phyloP scores from a whole-genome alignment of 2,113 vertebrate genomes.

The Pandion haliaetus region DNA sequence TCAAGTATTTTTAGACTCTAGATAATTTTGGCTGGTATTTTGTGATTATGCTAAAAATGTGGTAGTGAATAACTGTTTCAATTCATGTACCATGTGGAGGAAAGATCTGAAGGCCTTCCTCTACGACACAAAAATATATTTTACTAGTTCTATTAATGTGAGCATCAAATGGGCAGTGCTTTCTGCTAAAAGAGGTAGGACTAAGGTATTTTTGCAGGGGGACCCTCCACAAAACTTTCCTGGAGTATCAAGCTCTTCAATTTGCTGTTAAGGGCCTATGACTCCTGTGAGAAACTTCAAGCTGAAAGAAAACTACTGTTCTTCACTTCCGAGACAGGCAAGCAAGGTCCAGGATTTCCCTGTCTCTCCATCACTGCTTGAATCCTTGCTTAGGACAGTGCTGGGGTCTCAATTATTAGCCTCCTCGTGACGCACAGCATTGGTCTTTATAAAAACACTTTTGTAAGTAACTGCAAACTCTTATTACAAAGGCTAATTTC shows the following conservation, averaged over 20 bases:
- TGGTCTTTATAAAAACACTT: constrained; percentile 1
- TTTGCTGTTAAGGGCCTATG: background rate
- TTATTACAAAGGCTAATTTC: constrained; percentile 14
- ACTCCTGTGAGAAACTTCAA: background rate
- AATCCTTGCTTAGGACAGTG: background rate
- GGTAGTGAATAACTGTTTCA: constrained; percentile 7
- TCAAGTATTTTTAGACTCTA: constrained; percentile 32
- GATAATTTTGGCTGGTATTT: constrained; percentile 37
- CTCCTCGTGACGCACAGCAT: background rate
- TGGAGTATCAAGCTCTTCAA: background rate
- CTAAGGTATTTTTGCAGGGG: background rate
- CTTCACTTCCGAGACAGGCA: background rate
- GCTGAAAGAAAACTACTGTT: constrained; percentile 2
- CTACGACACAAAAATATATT: background rate
- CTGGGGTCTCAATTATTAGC: background rate
- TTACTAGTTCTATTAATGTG: background rate
- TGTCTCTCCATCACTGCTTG: background rate
- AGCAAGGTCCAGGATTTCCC: background rate
- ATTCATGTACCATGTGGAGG: background rate
- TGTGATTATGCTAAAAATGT: constrained; percentile 35
- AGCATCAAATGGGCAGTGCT: background rate
- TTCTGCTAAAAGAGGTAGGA: background rate
- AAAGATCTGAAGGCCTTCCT: constrained; percentile 6
- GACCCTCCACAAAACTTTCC: background rate
- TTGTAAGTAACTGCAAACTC: constrained; percentile 8